Percentiles rank a stretch among this genome's conserved stretches.
Conservation (phyloP, 2,888 invertebrate genomes). For the Drosophila rubida region DNA sequence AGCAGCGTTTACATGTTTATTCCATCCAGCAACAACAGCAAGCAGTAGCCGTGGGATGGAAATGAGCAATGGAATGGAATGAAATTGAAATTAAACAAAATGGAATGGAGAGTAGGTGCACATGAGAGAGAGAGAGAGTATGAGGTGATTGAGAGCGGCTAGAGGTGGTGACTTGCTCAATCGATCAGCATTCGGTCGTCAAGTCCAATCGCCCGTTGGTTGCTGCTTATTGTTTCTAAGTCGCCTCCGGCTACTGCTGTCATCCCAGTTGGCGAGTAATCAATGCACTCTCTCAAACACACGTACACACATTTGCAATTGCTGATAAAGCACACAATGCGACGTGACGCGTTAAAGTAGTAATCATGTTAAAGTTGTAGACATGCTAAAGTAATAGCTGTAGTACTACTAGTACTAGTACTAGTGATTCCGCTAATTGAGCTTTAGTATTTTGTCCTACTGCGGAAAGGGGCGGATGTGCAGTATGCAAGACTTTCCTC, state of each 20-base stretch:
- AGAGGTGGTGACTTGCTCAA: constrained; percentile 23
- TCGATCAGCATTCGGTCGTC: constrained; percentile 24
- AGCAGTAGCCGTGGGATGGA: constrained; percentile 6
- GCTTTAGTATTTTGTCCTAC: too few species aligned
- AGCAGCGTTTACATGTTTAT: constrained; percentile 26
- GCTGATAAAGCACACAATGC: constrained; percentile 41
- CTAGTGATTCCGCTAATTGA: too few species aligned
- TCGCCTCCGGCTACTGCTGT: constrained; percentile 28
- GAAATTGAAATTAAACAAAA: neutral
- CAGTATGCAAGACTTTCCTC: constrained; percentile 8
- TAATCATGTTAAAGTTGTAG: too few species aligned
- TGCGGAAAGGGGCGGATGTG: too few species aligned
- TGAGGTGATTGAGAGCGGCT: neutral
- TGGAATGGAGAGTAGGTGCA: constrained; percentile 2
- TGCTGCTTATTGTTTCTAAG: constrained; percentile 39
- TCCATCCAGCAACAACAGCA: constrained; percentile 6
- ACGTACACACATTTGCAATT: constrained; percentile 21
- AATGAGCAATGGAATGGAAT: constrained; percentile 10
- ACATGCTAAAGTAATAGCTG: too few species aligned
- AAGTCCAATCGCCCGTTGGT: constrained; percentile 21
- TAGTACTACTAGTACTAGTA: too few species aligned
- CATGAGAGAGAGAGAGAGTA: neutral
- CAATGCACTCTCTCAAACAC: constrained; percentile 40
- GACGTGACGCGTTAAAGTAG: constrained; percentile 35
- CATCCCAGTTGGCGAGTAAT: constrained; percentile 42